A percentile compares a stretch with the other conserved stretches of the same genome.
These are phyloP conservation scores for Dioctria rufipes DNA, from an alignment of 2,888 invertebrate species.

Conservation along the genomic window DNA sequence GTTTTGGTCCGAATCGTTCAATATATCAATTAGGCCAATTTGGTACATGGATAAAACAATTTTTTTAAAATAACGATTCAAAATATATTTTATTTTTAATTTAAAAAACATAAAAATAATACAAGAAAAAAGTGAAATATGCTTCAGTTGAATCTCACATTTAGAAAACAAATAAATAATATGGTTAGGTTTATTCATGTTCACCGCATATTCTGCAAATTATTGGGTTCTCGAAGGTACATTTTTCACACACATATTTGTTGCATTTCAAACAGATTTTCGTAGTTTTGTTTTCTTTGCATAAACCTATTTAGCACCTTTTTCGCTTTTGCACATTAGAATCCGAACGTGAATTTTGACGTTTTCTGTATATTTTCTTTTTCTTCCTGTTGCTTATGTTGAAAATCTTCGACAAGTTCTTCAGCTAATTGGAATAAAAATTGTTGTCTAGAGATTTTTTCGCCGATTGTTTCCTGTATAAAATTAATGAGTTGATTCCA, in stretches of 20 bases:
- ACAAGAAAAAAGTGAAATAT: not conserved
- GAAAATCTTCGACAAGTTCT: conserved; percentile 26
- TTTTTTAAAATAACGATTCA: not conserved
- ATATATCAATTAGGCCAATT: too few species aligned
- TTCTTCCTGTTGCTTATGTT: conserved; percentile 44
- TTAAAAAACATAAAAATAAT: not conserved
- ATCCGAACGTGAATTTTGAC: too few species aligned
- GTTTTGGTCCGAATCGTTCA: too few species aligned
- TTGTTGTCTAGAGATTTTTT: conserved; percentile 58
- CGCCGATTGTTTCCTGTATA: conserved; percentile 60
- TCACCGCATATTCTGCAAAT: not conserved
- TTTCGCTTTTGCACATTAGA: conserved; percentile 30
- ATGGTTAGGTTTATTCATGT: not conserved
- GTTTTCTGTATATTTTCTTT: conserved; percentile 46
- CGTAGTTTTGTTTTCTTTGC: conserved; percentile 8
- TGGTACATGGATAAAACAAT: too few species aligned
- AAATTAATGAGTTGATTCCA: conserved; percentile 62
- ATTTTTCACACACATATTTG: conserved; percentile 22
- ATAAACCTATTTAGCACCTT: conserved; percentile 56
- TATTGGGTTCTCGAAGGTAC: conserved; percentile 1
- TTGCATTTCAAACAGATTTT: conserved; percentile 12
- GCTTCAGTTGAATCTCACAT: too few species aligned
- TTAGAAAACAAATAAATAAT: too few species aligned
- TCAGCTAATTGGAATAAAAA: conserved; percentile 55
- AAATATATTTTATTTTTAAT: not conserved